phyloP scores from a whole-genome alignment of 2,113 vertebrate genomes.

The Corythornis vintsioides region DNA sequence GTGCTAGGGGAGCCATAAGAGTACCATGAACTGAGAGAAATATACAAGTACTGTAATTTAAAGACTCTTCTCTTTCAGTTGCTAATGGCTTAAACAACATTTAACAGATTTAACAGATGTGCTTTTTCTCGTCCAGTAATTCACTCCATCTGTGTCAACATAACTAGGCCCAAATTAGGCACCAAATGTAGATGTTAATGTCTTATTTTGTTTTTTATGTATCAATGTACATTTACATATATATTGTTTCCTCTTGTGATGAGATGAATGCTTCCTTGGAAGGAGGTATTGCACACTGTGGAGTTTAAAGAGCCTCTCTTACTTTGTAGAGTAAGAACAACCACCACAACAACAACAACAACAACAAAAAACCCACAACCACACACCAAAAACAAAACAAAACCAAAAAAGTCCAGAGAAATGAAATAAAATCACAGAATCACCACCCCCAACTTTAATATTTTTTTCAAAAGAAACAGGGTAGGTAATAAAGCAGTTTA shows the following conservation, averaged over 20 bases:
- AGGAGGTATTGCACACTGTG: not conserved
- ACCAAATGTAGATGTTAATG: constrained; percentile 37
- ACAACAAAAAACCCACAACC: no score
- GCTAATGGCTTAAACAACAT: constrained; percentile 61
- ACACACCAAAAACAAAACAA: not conserved
- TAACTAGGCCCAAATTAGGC: constrained; percentile 50
- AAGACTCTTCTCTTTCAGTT: constrained; percentile 48
- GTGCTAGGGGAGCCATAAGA: not conserved
- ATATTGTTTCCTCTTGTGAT: constrained; percentile 16
- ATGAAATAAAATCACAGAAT: not conserved
- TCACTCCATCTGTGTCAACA: constrained; percentile 54
- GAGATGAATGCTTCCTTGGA: constrained; percentile 21
- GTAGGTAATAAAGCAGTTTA: not conserved
- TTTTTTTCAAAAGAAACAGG: not conserved
- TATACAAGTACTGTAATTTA: not conserved
- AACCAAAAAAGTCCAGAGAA: not conserved
- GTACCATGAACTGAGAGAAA: not conserved
- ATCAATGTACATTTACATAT: constrained; percentile 31
- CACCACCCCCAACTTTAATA: not conserved
- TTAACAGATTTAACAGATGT: constrained; percentile 63
- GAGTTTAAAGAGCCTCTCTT: not conserved
- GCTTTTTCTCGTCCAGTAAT: constrained; percentile 60
- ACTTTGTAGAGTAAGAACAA: not conserved
- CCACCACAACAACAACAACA: no score
- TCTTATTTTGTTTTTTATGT: constrained; percentile 39